Base-by-base conservation (phyloP, 2,888 invertebrate genomes). In the Aporophyla lueneburgensis region DNA sequence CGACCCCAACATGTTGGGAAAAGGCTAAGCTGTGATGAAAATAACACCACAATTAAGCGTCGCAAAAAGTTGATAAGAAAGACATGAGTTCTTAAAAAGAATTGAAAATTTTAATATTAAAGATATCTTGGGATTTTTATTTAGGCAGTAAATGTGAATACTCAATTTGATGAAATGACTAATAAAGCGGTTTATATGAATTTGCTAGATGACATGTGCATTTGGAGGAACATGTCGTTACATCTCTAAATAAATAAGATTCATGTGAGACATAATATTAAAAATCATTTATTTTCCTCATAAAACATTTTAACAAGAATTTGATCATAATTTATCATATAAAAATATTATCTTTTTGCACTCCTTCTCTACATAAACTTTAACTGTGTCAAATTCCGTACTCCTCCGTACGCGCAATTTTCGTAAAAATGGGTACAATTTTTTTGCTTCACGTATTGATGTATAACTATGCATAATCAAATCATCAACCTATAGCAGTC, bases 111-210 rank as follows among this genome's bases (percentile, higher is more conserved):
- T 46, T 21, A 76, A 56, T 9, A n/a, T 43, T 53, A 51, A 54
- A 49, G 12, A 21, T 59, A 74, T 74, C 73, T 74, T n/a, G 74
- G 10, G 33, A 33, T 24, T 33, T 76, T 75, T 51, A 66, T 51
- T 65, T 53, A 5, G 21, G 21, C 14, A n/a, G 24, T 78, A 68
- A 78, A 70, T 76, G 16, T 69, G 46, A 79, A 53, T 40, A 49
- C 33, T 59, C 46, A 19, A 62, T 70, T 49, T 54, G 40, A 14
- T 49, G 27, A 61, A n/a, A 54, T 75, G 19, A 58, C 19, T 27
- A 19, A 49, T n/a, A 5, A 79, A 70, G 71, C 21, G 54, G 71
- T 51, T 62, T 27, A 6, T 53, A 10, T 7, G 43, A 14, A 16
- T 51, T 51, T 53, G n/a, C 14, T 33, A 43, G 21, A 75, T 49